A percentile compares a stretch with the other conserved stretches of the same genome.
These are phyloP conservation scores for Syrmaticus mikado DNA, from an alignment of 2,113 vertebrate genomes.

Conservation along the genomic window DNA sequence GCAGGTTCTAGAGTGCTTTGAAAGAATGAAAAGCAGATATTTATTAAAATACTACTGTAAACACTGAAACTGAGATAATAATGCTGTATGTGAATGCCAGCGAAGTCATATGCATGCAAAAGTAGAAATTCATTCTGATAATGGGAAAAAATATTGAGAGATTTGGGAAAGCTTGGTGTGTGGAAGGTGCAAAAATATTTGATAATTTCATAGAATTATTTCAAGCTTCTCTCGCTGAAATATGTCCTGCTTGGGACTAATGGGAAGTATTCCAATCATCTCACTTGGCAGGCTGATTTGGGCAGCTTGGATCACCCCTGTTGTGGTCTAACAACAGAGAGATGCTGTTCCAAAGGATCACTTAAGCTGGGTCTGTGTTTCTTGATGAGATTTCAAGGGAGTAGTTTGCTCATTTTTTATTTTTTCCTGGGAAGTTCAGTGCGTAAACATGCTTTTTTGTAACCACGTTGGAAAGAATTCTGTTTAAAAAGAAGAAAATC, in stretches of 20 bases:
- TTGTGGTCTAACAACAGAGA: not conserved
- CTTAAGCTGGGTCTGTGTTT: not conserved
- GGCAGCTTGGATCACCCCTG: not conserved
- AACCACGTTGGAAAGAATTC: not conserved
- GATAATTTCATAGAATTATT: not conserved
- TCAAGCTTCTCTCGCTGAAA: not conserved
- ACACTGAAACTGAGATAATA: not conserved
- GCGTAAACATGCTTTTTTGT: not conserved
- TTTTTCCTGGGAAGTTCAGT: not conserved
- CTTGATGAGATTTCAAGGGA: not conserved
- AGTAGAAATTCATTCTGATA: not conserved
- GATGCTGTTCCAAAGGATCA: not conserved
- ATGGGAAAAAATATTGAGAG: not conserved
- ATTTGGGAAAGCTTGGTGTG: not conserved
- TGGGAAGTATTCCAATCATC: not conserved
- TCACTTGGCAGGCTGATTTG: not conserved
- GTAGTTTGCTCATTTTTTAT: not conserved
- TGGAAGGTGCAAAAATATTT: not conserved
- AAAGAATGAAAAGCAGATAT: not conserved
- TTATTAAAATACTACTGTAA: not conserved
- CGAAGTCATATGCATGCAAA: not conserved
- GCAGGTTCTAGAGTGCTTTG: not conserved
- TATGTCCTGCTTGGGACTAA: not conserved
- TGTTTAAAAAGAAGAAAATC: not conserved
- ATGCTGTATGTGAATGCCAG: not conserved